These are phyloP conservation scores for Notolabrus celidotus DNA, from an alignment of 2,797 vertebrate genomes.

Conservation along the genomic window DNA sequence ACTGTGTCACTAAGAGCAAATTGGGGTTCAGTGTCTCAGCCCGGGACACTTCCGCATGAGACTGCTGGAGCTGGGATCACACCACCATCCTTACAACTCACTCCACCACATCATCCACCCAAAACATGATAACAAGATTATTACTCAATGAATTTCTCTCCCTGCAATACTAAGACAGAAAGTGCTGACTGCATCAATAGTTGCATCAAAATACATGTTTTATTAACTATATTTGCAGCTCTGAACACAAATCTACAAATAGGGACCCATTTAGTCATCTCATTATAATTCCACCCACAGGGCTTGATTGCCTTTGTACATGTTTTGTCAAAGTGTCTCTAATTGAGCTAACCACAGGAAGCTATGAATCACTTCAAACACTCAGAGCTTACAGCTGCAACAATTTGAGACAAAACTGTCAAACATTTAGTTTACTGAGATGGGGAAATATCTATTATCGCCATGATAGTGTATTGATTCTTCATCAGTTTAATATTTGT, in stretches of 20 bases:
- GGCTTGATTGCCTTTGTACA: slow-evolving; percentile 25
- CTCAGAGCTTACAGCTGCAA: slow-evolving; percentile 27
- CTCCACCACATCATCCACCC: no score
- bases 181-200: slow-evolving; percentile 9
- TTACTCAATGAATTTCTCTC: no score
- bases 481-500: no score
- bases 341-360: slow-evolving; percentile 60
- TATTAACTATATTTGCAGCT: no score
- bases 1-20: no score
- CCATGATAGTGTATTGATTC: background rate
- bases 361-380: slow-evolving; percentile 28
- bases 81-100: no score
- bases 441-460: background rate
- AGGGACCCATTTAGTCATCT: slow-evolving; percentile 30
- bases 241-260: slow-evolving; percentile 10
- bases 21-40: no score
- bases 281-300: slow-evolving; percentile 46
- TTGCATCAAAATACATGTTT: slow-evolving; percentile 1
- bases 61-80: no score
- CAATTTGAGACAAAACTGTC: slow-evolving; percentile 21
- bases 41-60: no score
- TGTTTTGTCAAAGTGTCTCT: slow-evolving; percentile 18
- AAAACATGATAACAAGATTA: no score
- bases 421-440: no score
- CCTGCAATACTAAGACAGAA: no score